Conservation (phyloP, 2,113 vertebrate genomes). For the Notarius lentiginosus region DNA sequence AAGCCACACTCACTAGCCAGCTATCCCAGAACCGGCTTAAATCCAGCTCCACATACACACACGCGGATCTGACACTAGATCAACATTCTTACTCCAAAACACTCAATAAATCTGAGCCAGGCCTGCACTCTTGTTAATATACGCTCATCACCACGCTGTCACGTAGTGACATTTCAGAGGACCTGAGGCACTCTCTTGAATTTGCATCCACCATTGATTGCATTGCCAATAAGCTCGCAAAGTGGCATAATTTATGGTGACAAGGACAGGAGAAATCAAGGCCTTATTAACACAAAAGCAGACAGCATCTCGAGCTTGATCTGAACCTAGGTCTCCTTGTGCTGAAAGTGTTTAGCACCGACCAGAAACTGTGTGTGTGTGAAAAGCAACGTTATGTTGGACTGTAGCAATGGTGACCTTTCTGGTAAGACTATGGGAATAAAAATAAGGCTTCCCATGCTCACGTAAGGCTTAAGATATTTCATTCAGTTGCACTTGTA, state of each 20-base stretch:
- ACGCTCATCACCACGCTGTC: constrained; percentile 38
- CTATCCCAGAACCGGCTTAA: not conserved
- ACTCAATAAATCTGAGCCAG: constrained; percentile 30
- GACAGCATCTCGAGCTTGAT: constrained; percentile 10
- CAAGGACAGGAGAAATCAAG: constrained; percentile 42
- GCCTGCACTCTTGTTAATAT: constrained; percentile 53
- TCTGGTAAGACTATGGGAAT: not conserved
- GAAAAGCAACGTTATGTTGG: not conserved
- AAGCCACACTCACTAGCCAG: not conserved
- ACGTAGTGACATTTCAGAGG: constrained; percentile 54
- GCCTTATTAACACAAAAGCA: constrained; percentile 36
- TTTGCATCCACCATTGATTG: constrained; percentile 57
- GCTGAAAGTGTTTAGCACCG: not conserved
- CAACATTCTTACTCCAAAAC: constrained; percentile 6
- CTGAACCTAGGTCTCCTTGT: not conserved
- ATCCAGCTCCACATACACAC: not conserved
- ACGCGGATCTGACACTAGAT: constrained; percentile 8
- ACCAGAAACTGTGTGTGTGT: not conserved
- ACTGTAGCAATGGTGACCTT: not conserved
- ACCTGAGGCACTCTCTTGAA: constrained; percentile 37
- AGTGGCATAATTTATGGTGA: constrained; percentile 58
- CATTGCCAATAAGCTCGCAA: constrained; percentile 59
- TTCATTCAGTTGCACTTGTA: not conserved
- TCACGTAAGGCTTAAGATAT: not conserved
- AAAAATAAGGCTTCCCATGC: not conserved